Percentiles rank a stretch among this genome's conserved stretches.
phyloP scores from a whole-genome alignment of 2,888 invertebrate species.

The Herminia tarsipennalis region DNA sequence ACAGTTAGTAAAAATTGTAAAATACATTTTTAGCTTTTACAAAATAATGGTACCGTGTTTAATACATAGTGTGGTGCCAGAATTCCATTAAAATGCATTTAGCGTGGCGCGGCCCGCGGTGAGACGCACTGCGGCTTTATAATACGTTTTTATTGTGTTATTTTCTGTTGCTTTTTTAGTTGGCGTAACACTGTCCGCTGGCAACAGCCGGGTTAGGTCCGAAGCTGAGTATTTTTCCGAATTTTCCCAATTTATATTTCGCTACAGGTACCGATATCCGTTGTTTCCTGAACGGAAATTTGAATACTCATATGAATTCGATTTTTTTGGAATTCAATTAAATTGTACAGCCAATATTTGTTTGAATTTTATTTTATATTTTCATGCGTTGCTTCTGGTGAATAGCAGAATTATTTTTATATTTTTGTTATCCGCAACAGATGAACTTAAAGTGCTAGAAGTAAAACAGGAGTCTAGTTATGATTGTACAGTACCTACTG shows the following conservation, averaged over 20 bases:
- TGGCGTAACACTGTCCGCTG: background rate
- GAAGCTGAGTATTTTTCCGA: background rate
- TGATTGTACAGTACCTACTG: no score
- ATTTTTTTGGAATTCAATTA: no score
- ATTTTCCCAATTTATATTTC: background rate
- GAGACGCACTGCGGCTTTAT: constrained; percentile 30
- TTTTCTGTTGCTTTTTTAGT: constrained; percentile 27
- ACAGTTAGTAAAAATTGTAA: background rate
- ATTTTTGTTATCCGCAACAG: no score
- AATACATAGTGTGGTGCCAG: constrained; percentile 7
- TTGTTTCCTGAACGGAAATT: background rate
- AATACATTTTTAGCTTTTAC: background rate
- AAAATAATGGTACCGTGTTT: background rate
- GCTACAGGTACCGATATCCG: background rate
- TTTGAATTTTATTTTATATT: no score
- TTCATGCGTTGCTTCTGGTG: no score
- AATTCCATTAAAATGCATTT: constrained; percentile 25
- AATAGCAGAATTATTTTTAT: no score
- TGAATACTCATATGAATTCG: background rate
- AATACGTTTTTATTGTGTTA: constrained; percentile 34
- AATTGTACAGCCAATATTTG: no score
- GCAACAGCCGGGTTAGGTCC: constrained; percentile 1
- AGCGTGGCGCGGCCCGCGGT: constrained; percentile 8
- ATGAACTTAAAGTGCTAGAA: no score
- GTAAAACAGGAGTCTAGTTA: no score